Evolutionary conservation across 2,113 vertebrate genomes (phyloP).

Genomic region (Gavia stellata): DNA sequence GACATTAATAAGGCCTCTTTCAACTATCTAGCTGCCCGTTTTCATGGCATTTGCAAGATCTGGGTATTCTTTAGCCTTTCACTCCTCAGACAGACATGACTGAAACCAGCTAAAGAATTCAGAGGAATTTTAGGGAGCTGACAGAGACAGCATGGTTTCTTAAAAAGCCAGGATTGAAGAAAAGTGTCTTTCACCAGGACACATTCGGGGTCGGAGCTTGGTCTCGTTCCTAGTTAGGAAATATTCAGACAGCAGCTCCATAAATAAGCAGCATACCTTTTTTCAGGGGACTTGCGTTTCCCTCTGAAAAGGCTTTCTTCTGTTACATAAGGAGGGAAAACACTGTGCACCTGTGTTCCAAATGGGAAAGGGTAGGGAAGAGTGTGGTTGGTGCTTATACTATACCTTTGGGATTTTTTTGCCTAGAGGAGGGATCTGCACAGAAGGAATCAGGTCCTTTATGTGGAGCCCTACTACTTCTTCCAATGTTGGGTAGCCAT

Average conservation of each 20-base stretch:
- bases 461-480: constrained; percentile 78
- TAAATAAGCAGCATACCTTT: not conserved
- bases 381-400: not conserved
- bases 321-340: not conserved
- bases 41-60: not conserved
- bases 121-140: not conserved
- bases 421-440: constrained; percentile 79
- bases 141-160: not conserved
- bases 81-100: not conserved
- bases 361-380: not conserved
- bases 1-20: not conserved
- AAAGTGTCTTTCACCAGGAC: not conserved
- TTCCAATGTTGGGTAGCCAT: constrained; percentile 75
- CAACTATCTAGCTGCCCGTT: not conserved
- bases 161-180: not conserved
- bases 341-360: not conserved
- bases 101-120: not conserved
- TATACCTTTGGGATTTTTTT: constrained; percentile 80
- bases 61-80: not conserved
- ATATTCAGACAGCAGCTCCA: not conserved
- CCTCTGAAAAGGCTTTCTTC: not conserved
- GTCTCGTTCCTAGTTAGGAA: not conserved
- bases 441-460: constrained; percentile 82
- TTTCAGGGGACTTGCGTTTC: not conserved
- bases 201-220: not conserved